Conservation (phyloP, 1,140 invertebrate species). For the Apocrypta bakeri region DNA sequence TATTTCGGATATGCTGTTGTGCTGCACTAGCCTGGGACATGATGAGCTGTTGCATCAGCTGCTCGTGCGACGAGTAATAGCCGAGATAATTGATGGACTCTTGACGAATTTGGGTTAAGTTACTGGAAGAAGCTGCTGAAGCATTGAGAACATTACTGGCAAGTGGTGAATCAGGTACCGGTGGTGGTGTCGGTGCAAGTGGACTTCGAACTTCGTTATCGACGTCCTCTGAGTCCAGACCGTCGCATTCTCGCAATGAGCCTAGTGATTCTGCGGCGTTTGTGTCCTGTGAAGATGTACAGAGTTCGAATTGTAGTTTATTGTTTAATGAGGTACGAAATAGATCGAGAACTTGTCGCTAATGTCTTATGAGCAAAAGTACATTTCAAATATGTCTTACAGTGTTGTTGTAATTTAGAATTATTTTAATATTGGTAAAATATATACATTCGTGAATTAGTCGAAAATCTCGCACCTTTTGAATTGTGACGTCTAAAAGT, state of each 20-base stretch:
- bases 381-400: too few relatives aligned
- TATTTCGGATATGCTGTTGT: conserved; percentile 77
- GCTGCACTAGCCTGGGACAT: conserved; percentile 78
- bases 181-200: conserved; percentile 67
- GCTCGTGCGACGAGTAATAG: conserved; percentile 85
- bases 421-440: too few relatives aligned
- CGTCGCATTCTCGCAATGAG: conserved; percentile 19
- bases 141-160: conserved; percentile 59
- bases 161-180: conserved; percentile 68
- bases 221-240: conserved; percentile 39
- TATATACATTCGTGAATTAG: too few relatives aligned
- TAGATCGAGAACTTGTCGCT: too few relatives aligned
- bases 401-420: too few relatives aligned
- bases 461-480: too few relatives aligned
- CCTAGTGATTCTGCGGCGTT: background rate
- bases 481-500: too few relatives aligned
- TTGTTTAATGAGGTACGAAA: too few relatives aligned
- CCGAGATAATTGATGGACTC: conserved; percentile 85
- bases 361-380: too few relatives aligned
- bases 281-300: conserved; percentile 7
- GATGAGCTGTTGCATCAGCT: conserved; percentile 81
- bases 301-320: too few relatives aligned
- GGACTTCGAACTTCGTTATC: conserved; percentile 48
- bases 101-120: conserved; percentile 73
- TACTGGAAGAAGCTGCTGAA: conserved; percentile 54